Evolutionary conservation across 2,113 vertebrate species (phyloP), one percentile per base, ranked within the genome.

Genomic region (Oenanthe oenanthe): DNA sequence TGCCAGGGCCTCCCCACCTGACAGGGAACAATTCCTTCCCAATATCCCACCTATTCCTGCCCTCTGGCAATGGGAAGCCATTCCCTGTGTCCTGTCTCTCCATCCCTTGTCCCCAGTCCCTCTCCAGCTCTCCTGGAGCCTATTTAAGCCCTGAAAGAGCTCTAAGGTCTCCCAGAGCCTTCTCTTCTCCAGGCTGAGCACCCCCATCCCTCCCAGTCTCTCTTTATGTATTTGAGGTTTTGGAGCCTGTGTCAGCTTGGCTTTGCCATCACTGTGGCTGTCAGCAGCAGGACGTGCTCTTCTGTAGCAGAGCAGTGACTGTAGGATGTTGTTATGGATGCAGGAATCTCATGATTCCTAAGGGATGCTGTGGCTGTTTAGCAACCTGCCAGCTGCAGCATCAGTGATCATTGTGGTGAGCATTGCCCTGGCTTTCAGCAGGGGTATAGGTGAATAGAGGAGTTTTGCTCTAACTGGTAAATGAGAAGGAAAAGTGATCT

Each of bases 381-480:
- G 63, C 74, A 34, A 38, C 26, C 13, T 47, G 42, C 19, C 1
- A 2, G 0, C 1, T 4, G n/a, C 16, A 7, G 58, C 43, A 54
- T 31, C 3, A 12, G 45, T 21, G 9, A 9, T 17, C 7, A 4
- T 71, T 75, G 24, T 29, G 57, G 10, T n/a, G 54, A 65, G 62
- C 62, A 28, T 24, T 34, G 4, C 54, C 56, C 38, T 16, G 21
- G 12, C 40, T 9, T 47, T 78, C 47, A 47, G 34, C 0, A 4
- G 21, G 60, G 1, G 19, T 9, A 13, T 1, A 21, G 68, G 17
- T 38, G 34, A 38, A 19, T 0, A 25, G 82, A 65, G 17, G 43
- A 51, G 70, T 26, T 89, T 8, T 88, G 45, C n/a, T 85, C 40
- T 26, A 17, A 21, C 26, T 53, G 70, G 57, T 38, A 71, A 56